phyloP scores from a whole-genome alignment of 92 coral and sea anemone species.

The Epizoanthus fatuus region DNA sequence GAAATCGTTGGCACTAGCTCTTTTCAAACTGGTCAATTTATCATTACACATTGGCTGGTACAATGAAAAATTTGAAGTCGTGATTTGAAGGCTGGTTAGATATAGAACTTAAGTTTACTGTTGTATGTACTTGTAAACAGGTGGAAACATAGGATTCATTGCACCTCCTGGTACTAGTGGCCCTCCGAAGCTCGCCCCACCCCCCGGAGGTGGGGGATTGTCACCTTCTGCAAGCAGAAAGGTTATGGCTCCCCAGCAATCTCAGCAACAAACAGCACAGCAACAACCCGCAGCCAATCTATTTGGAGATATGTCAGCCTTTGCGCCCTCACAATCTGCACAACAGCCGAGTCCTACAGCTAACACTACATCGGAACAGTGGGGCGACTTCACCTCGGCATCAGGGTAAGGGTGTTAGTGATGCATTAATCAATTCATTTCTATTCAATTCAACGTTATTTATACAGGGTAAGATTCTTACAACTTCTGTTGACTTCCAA shows the following conservation, averaged over 20 bases:
- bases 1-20: no score
- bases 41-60: no score
- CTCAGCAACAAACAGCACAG: constrained; percentile 55
- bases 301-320: constrained; percentile 65
- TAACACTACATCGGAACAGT: constrained; percentile 59
- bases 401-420: constrained; percentile 53
- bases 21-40: no score
- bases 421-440: no score
- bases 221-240: constrained; percentile 82
- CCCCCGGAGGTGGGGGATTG: constrained; percentile 86
- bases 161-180: constrained; percentile 91
- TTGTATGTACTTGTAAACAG: constrained; percentile 53
- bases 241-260: constrained; percentile 54
- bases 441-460: no score
- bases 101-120: background rate
- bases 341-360: constrained; percentile 61
- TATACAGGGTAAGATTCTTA: no score
- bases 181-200: constrained; percentile 94
- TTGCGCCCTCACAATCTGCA: constrained; percentile 63
- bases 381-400: constrained; percentile 99
- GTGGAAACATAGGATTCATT: constrained; percentile 81
- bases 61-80: no score
- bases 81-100: no score
- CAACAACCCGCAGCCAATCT: constrained; percentile 41
- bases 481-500: background rate